phyloP scores from a whole-genome alignment of 2,797 vertebrate genomes.

The Aldrovandia affinis region DNA sequence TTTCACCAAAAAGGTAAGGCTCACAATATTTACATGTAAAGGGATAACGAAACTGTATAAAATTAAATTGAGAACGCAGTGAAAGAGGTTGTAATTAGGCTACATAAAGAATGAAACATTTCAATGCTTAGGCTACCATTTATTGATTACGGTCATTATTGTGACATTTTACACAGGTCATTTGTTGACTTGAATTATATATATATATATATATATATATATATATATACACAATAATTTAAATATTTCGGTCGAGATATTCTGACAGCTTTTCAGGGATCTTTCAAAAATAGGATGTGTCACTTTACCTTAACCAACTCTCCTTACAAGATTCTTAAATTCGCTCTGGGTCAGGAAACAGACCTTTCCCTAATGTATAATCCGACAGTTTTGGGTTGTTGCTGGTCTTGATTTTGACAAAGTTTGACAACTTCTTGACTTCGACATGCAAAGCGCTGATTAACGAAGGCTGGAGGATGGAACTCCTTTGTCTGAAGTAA shows the following conservation, averaged over 20 bases:
- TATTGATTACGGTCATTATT: not conserved
- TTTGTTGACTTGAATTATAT: not conserved
- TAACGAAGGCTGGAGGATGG: slow-evolving; percentile 65
- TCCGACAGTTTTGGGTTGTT: slow-evolving; percentile 66
- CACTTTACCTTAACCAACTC: slow-evolving; percentile 67
- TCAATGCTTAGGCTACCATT: not conserved
- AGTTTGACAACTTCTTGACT: slow-evolving; percentile 93
- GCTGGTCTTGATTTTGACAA: slow-evolving; percentile 75
- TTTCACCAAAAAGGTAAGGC: slow-evolving; percentile 89
- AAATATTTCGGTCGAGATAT: slow-evolving; percentile 10
- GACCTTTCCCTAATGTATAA: slow-evolving; percentile 73
- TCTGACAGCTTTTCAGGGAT: slow-evolving; percentile 46
- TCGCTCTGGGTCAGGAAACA: slow-evolving; percentile 79
- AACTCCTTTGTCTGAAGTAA: slow-evolving; percentile 49
- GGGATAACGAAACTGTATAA: not conserved
- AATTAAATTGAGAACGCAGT: not conserved
- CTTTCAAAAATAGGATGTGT: slow-evolving; percentile 69
- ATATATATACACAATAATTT: no score
- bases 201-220: no score
- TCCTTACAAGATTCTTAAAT: slow-evolving; percentile 68
- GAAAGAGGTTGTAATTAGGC: not conserved
- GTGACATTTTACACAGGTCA: not conserved
- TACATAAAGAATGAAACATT: not conserved
- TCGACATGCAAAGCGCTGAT: slow-evolving; percentile 71
- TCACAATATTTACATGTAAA: not conserved